Conservation (phyloP, 2,888 invertebrate species). For the Hydrotaea cyrtoneurina region DNA sequence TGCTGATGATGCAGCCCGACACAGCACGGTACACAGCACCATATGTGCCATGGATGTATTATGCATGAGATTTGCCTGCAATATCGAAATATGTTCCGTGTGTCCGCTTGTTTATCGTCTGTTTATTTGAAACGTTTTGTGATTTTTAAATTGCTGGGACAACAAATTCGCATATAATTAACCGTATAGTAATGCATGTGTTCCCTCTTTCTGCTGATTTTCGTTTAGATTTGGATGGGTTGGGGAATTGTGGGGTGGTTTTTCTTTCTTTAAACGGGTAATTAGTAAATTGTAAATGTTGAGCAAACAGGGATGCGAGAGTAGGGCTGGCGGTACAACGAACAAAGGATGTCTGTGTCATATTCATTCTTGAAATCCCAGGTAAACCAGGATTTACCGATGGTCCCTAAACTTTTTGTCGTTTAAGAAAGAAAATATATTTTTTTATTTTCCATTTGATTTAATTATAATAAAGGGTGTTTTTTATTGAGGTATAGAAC, state of each 20-base stretch:
- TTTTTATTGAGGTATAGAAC: too few relatives aligned
- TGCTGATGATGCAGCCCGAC: neutral
- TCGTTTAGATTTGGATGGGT: neutral
- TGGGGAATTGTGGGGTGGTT: neutral
- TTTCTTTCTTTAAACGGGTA: constrained; percentile 15
- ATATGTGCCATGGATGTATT: neutral
- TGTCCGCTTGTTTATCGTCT: constrained; percentile 3
- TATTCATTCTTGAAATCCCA: too few relatives aligned
- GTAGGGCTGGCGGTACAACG: neutral
- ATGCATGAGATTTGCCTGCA: neutral
- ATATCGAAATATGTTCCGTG: neutral
- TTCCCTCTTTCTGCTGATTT: neutral
- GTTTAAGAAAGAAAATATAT: too few relatives aligned
- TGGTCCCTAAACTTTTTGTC: too few relatives aligned
- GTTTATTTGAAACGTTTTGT: neutral
- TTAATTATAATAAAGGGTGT: too few relatives aligned
- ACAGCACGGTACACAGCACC: too few relatives aligned
- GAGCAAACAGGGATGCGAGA: neutral
- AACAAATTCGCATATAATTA: constrained; percentile 23
- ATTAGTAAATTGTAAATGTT: constrained; percentile 16
- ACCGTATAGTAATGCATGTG: neutral
- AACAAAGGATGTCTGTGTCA: neutral
- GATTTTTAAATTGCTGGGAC: neutral
- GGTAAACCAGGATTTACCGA: too few relatives aligned
- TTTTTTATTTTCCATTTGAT: too few relatives aligned